Percentiles rank a stretch among this genome's conserved stretches.
These are phyloP conservation scores for Bryconaethiops microstoma DNA, from an alignment of 2,797 vertebrate species.

Conservation along the genomic window DNA sequence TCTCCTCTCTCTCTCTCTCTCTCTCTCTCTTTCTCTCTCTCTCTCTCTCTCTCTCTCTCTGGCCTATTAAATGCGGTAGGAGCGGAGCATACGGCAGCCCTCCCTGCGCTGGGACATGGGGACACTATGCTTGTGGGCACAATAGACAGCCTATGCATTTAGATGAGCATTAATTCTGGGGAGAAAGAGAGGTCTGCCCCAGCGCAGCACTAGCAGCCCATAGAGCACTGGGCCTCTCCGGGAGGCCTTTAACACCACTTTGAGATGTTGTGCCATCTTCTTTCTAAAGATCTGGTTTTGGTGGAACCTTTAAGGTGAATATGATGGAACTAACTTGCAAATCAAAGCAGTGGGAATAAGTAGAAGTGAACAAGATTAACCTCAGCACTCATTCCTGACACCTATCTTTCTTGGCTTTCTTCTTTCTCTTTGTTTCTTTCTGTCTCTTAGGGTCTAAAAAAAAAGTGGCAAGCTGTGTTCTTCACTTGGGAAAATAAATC, in stretches of 20 bases:
- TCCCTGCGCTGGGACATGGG: slow-evolving; percentile 22
- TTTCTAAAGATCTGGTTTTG: neutral
- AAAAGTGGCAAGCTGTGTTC: slow-evolving; percentile 9
- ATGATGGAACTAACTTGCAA: neutral
- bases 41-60: slow-evolving; percentile 7
- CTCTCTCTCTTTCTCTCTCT: too few species aligned
- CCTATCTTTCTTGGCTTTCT: slow-evolving; percentile 32
- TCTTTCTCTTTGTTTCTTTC: slow-evolving; percentile 21
- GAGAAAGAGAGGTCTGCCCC: slow-evolving; percentile 58
- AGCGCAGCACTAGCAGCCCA: slow-evolving; percentile 1
- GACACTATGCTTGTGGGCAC: slow-evolving; percentile 25
- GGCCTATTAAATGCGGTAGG: slow-evolving; percentile 28
- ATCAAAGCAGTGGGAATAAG: slow-evolving; percentile 5
- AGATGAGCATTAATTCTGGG: slow-evolving; percentile 46
- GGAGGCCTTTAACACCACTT: slow-evolving; percentile 29
- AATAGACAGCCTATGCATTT: slow-evolving; percentile 51
- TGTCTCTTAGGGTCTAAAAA: neutral
- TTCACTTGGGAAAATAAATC: slow-evolving; percentile 27
- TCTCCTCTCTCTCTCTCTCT: too few species aligned
- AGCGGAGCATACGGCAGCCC: slow-evolving; percentile 18
- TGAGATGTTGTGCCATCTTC: neutral
- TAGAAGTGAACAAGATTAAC: neutral
- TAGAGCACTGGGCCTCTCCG: slow-evolving; percentile 39
- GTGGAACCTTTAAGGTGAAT: neutral
- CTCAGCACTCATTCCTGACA: neutral